Base-by-base conservation (phyloP, 2,797 vertebrate genomes). In the Remorina albescens region DNA sequence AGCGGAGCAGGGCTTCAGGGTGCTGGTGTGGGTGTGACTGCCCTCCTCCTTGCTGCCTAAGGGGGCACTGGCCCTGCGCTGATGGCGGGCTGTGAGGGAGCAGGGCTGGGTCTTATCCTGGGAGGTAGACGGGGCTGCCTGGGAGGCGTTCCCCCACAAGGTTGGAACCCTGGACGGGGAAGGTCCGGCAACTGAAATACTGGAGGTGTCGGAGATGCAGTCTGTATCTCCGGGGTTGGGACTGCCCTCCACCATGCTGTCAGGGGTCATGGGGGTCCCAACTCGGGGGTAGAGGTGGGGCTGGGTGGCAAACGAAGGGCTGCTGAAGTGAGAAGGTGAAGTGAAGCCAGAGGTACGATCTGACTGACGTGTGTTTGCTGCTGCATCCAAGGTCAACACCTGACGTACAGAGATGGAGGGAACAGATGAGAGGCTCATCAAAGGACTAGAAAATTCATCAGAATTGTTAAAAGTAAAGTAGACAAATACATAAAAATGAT, bases 301-400 rank as follows among this genome's bases (percentile, higher is more conserved):
- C 70, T 87, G 93, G 5, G 80, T 49, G 41, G 80, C 81, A 4
- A 88, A 91, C 0, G 95, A 92, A 0, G 94, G 93, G 83, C 89
- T 89, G 78, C 78, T 94, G 84, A 91, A 90, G 86, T 89, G 91
- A 53, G 92, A 91, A 2, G 54, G 74, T 0, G 94, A 93, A 0
- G 90, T 94, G 83, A 93, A 92, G 80, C 93, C 94, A 0, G 94
- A 92, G 18, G 90, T 92, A 37, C 91, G 92, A 64, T 95, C 94
- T 0, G 89, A 93, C 53, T 95, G 95, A 26, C 95, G 96, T 91
- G 86, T 84, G 57, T 95, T 95, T 12, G 92, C 82, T 0, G 93
- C 90, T 4, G 96, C 94, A 75, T 98, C 96, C 51, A 97, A 82
- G 0, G 94, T 96, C 87, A 96, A 87, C 47, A 96, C 86, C 98